Evolutionary conservation across 2,797 vertebrate genomes (phyloP).

Genomic region (Peromyscus attwateri): DNA sequence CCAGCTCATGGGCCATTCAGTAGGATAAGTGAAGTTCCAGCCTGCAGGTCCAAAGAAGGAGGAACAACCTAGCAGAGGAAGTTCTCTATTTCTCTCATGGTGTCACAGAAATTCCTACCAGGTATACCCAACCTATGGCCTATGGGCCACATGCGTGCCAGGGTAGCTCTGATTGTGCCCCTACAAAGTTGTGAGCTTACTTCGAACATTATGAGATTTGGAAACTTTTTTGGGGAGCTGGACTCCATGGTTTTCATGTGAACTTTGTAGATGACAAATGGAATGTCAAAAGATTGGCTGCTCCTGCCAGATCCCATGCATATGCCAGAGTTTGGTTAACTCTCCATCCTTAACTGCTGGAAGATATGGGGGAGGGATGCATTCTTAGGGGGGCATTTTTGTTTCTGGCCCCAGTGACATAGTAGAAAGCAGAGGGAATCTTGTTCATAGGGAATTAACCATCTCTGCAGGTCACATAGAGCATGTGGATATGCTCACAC

Average conservation of each 20-base stretch:
- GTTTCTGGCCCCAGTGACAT: background rate
- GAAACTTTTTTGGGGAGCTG: background rate
- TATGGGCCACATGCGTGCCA: background rate
- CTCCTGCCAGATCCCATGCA: background rate
- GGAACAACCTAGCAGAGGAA: background rate
- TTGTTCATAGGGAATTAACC: background rate
- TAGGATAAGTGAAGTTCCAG: background rate
- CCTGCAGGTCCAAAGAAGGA: background rate
- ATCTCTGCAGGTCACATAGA: background rate
- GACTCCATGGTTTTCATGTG: background rate
- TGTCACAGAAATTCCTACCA: background rate
- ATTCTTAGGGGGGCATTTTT: background rate
- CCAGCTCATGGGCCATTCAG: background rate
- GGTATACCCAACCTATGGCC: background rate
- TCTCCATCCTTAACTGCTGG: background rate
- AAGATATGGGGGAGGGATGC: background rate
- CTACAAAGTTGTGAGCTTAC: background rate
- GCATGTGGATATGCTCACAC: too few species aligned
- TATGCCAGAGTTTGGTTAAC: background rate
- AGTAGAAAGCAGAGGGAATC: background rate
- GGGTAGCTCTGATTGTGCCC: background rate
- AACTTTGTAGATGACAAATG: background rate
- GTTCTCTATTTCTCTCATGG: background rate
- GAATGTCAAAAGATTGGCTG: background rate
- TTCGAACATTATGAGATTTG: background rate